Base-by-base conservation (phyloP, 2,888 invertebrate species). In the Drosophila anceps region DNA sequence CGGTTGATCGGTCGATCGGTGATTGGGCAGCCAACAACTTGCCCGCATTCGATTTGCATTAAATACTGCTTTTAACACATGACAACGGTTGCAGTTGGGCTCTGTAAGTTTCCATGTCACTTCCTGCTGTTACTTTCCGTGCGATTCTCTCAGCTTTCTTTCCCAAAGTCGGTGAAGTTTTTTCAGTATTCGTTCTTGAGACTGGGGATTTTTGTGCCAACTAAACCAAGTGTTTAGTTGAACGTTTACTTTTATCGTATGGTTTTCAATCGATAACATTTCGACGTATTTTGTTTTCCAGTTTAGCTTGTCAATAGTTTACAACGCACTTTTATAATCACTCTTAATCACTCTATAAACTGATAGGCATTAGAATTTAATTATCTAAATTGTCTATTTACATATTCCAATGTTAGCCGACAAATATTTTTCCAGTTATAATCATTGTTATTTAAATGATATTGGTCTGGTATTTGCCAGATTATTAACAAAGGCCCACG, bases 11-110 rank as follows among this genome's bases (percentile, higher is more conserved):
- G 51, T 24, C 61, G 37, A 63, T 65, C 44, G 44, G 15, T n/a
- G 48, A 48, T 57, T 51, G 24, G 57, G 41, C 65, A 59, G 70
- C 69, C 79, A 74, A 66, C 69, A 63, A 66, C 71, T 75, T 73
- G 72, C 69, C 74, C 69, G 79, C 74, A 89, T 81, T 72, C 58
- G 51, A 89, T 84, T 87, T 84, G 77, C 84, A 85, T 85, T 84
- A 82, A 82, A 84, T 84, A 81, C 33, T 55, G 41, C 67, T 65
- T 68, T 71, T 63, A 60, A 50, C 62, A 69, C 43, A 73, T 53
- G 66, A 55, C 63, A 77, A 57, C 78, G 63, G 63, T 54, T 73
- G 69, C 70, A 62, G 70, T 63, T 87, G 50, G 82, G 61, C 72
- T 68, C 68, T 51, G 53, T 69, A 73, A 69, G 69, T 75, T 85